A percentile compares a stretch with the other conserved stretches of the same genome.
phyloP scores from a whole-genome alignment of 2,888 invertebrate genomes.

The Metallyticus violacea region DNA sequence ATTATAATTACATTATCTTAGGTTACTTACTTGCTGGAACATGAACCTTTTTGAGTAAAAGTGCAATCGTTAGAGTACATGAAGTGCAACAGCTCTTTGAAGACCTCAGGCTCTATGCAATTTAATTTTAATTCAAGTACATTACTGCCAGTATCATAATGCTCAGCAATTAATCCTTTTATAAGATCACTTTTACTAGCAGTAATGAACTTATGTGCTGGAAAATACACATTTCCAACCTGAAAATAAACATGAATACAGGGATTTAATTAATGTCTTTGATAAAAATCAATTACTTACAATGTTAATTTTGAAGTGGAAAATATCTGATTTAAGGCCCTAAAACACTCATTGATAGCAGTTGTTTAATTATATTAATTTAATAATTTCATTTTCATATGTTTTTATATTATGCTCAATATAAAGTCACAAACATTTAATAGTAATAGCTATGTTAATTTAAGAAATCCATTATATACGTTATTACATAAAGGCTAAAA shows the following conservation, averaged over 20 bases:
- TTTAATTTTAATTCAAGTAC: constrained; percentile 50
- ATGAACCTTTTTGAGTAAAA: constrained; percentile 54
- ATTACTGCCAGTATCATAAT: constrained; percentile 34
- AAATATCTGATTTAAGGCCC: no score
- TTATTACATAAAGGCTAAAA: no score
- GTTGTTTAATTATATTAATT: no score
- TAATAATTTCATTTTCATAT: no score
- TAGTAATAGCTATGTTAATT: no score
- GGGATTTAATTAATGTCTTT: no score
- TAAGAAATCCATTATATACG: no score
- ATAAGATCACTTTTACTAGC: constrained; percentile 63
- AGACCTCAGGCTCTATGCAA: constrained; percentile 61
- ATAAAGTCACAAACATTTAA: no score
- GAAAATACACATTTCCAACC: constrained; percentile 60
- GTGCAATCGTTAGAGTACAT: constrained; percentile 70
- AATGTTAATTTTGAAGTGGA: no score
- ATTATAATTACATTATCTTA: not conserved
- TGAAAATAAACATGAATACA: constrained; percentile 40
- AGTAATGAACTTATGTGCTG: constrained; percentile 72
- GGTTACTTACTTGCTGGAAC: constrained; percentile 39
- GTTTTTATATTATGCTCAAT: no score
- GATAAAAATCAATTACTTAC: no score
- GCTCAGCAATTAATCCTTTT: constrained; percentile 53
- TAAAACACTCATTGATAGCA: no score
- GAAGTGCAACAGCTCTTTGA: constrained; percentile 65